phyloP scores from a whole-genome alignment of 2,888 invertebrate genomes.

The Drosophila conformis region DNA sequence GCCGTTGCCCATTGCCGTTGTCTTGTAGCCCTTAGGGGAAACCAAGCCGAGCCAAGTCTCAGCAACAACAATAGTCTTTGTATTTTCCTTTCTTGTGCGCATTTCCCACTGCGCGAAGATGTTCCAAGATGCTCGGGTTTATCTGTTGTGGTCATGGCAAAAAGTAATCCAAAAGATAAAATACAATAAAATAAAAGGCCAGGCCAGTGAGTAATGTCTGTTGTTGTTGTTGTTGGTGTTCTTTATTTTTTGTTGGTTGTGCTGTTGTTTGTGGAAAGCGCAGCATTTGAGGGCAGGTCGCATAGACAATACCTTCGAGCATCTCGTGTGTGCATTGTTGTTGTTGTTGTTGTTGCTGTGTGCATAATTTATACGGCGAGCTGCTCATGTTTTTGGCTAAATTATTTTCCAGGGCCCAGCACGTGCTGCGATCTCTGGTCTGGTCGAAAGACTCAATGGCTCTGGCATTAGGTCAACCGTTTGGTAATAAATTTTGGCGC shows the following conservation, averaged over 20 bases:
- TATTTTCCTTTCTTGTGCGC: conserved; percentile 52
- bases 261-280: conserved; percentile 33
- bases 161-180: conserved; percentile 79
- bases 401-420: conserved; percentile 68
- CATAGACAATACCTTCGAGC: conserved; percentile 74
- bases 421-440: conserved; percentile 58
- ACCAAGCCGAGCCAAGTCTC: conserved; percentile 13
- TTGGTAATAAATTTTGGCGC: conserved; percentile 75
- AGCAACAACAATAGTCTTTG: conserved; percentile 56
- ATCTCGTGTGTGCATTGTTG: conserved; percentile 29
- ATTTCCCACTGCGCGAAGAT: conserved; percentile 44
- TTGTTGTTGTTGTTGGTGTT: conserved; percentile 23
- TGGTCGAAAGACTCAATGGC: conserved; percentile 40
- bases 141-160: conserved; percentile 79
- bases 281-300: conserved; percentile 69
- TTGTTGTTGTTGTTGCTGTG: conserved; percentile 36
- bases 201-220: conserved; percentile 72
- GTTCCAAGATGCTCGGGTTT: conserved; percentile 73
- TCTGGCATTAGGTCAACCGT: conserved; percentile 62
- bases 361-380: conserved; percentile 73
- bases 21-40: conserved; percentile 61
- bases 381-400: conserved; percentile 76
- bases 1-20: conserved; percentile 33
- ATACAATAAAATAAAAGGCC: conserved; percentile 79
- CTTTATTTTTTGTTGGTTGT: conserved; percentile 6